Evolutionary conservation across 2,113 vertebrate species (phyloP).

Genomic region (Carassius gibelio): DNA sequence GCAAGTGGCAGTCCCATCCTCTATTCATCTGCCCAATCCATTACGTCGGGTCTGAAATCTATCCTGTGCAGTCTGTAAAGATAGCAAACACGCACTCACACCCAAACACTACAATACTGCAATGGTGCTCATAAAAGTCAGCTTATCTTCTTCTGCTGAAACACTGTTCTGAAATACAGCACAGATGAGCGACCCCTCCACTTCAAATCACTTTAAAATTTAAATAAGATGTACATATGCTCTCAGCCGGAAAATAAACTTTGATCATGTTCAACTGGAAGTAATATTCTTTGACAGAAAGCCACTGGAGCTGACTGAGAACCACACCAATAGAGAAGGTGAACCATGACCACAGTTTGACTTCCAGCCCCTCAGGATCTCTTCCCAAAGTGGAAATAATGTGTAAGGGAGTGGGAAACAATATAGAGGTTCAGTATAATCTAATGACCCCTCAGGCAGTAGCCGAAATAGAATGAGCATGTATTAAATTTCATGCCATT

Average conservation of each 20-base stretch:
- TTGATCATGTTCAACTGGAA: neutral
- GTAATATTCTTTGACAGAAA: neutral
- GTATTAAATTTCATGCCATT: constrained; percentile 30
- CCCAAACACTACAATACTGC: neutral
- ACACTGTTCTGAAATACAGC: neutral
- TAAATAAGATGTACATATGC: neutral
- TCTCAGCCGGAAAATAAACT: neutral
- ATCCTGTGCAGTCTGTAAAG: neutral
- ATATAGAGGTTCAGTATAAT: neutral
- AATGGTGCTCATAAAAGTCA: neutral
- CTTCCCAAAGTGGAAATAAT: neutral
- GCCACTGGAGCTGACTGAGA: neutral
- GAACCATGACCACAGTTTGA: neutral
- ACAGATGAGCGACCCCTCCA: neutral
- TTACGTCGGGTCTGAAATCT: neutral
- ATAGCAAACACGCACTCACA: neutral
- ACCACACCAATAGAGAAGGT: neutral
- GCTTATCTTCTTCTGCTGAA: neutral
- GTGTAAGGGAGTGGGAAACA: constrained; percentile 14
- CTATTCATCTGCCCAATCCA: neutral
- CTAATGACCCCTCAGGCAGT: constrained; percentile 27
- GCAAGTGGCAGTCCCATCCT: neutral
- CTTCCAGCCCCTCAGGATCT: neutral
- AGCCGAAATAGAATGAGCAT: constrained; percentile 10
- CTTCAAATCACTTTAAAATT: neutral